Evolutionary conservation across 2,888 invertebrate species (phyloP), one percentile per base, ranked within the genome.

Genomic region (Megalurothrips usitatus): DNA sequence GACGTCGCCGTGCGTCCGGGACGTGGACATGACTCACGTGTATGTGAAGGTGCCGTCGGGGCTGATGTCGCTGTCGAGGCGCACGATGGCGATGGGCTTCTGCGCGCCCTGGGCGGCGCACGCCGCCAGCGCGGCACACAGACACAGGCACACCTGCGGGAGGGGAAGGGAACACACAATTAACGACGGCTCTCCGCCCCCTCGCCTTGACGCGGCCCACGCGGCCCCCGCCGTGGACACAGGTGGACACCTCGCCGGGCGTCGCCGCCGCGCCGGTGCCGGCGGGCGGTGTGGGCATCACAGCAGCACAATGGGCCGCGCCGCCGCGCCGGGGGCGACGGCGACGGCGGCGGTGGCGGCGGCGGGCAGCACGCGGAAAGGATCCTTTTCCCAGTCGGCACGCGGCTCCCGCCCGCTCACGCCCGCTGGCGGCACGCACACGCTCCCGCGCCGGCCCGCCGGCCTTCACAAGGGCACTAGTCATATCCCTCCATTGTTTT

Each of bases 11-110:
- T 49, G 10, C 49, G 49, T 49, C 12, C 10, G 49, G 49, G 10
- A 49, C 49, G 9, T 9, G 49, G 52, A 52, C 52, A 17, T 6
- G 19, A 86, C 87, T 87, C 86, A 90, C 90, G 85, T 85, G 86
- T 89, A 91, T 79, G 88, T 90, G 81, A 93, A 91, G 8, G 90
- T 89, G 85, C 90, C 90, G 83, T 90, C 90, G 28, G 88, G 88
- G 63, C 85, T 85, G 52, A 87, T 84, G 17, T 89, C 88, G 81
- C 87, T 88, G 47, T 88, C 87, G 83, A 87, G 88, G 49, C 86
- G 86, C 12, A 89, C 81, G 79, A 88, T 87, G 48, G 84, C 83
- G 19, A 84, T 85, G 84, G 82, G 89, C 88, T 47, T 84, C 68
- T 75, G 68, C 23, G 68, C 23, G 68, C 68, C 68, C 23, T 23